Conservation (phyloP, 2,888 invertebrate species). For the Allacma fusca region DNA sequence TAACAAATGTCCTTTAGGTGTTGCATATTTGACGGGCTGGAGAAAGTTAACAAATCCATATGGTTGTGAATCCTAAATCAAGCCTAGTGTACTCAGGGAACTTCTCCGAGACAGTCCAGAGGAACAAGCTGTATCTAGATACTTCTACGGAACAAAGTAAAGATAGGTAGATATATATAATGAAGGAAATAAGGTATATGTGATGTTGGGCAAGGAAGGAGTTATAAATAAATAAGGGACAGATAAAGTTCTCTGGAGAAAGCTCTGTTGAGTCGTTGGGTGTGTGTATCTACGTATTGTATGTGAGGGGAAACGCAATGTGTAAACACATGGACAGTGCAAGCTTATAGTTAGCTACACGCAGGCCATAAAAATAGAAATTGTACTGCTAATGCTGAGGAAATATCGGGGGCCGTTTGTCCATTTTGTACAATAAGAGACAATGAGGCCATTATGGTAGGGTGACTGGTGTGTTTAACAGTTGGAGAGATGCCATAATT, state of each 20-base stretch:
- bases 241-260: background rate
- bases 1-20: too few relatives aligned
- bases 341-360: too few relatives aligned
- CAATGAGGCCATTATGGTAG: constrained; percentile 31
- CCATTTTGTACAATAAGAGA: constrained; percentile 20
- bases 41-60: too few relatives aligned
- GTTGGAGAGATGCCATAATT: constrained; percentile 40
- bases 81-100: too few relatives aligned
- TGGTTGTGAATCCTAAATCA: too few relatives aligned
- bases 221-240: constrained; percentile 2
- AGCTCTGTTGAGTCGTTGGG: background rate
- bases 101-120: too few relatives aligned
- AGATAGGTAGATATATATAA: background rate
- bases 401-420: constrained; percentile 2
- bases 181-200: background rate
- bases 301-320: background rate
- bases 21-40: too few relatives aligned
- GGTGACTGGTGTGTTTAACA: constrained; percentile 40
- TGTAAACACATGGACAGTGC: too few relatives aligned
- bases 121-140: too few relatives aligned
- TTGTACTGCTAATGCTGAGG: background rate
- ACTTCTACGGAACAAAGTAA: too few relatives aligned
- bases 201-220: background rate
- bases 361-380: background rate
- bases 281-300: background rate